These are phyloP conservation scores for Dyspetes luteomarginatus DNA, from an alignment of 2,888 invertebrate species.

Conservation along the genomic window DNA sequence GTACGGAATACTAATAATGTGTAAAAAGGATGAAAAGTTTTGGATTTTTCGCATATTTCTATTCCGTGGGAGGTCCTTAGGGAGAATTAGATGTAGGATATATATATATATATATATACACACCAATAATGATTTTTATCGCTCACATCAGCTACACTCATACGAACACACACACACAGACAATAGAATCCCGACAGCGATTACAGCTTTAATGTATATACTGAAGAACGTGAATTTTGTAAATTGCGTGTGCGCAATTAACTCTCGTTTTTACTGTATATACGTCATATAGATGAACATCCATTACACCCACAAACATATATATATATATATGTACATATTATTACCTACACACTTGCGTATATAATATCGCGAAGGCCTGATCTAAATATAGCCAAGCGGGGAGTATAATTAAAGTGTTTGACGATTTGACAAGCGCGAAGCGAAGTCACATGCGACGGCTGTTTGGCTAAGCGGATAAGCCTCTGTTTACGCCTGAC, in stretches of 20 bases:
- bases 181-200: too few species aligned
- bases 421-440: constrained; percentile 76
- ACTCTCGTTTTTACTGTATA: background rate
- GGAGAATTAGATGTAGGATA: too few species aligned
- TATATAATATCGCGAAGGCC: constrained; percentile 64
- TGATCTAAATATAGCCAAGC: constrained; percentile 74
- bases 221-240: background rate
- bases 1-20: too few species aligned
- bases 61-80: too few species aligned
- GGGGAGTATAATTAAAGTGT: constrained; percentile 76
- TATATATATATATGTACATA: background rate
- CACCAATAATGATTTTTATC: too few species aligned
- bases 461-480: constrained; percentile 72
- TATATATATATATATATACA: too few species aligned
- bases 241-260: background rate
- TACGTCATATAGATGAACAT: background rate
- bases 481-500: constrained; percentile 73
- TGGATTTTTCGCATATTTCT: too few species aligned
- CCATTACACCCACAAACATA: background rate
- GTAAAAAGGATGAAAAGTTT: too few species aligned
- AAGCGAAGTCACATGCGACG: constrained; percentile 75
- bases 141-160: too few species aligned
- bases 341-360: constrained; percentile 6
- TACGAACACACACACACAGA: too few species aligned
- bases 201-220: too few species aligned